These are phyloP conservation scores for Charadrius vociferus DNA, from an alignment of 2,113 vertebrate genomes.

Conservation along the genomic window DNA sequence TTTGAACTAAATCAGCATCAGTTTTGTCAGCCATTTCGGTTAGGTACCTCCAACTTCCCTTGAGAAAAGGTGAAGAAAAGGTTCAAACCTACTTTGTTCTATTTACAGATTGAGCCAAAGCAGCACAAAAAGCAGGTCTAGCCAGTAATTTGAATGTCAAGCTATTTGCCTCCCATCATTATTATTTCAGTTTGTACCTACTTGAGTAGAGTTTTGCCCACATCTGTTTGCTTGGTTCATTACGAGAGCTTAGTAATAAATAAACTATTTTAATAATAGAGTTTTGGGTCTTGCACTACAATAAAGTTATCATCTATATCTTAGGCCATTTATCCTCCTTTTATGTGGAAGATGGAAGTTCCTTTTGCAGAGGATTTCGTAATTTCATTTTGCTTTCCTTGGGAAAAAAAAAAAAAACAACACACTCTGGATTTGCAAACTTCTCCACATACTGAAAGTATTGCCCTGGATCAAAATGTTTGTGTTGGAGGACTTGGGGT, in stretches of 20 bases:
- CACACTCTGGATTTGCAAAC: not conserved
- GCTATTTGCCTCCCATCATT: not conserved
- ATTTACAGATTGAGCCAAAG: not conserved
- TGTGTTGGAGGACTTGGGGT: not conserved
- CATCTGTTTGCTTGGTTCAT: conserved; percentile 12
- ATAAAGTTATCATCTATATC: conserved; percentile 12
- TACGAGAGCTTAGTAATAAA: conserved; percentile 26
- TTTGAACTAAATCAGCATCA: not conserved
- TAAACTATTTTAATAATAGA: conserved; percentile 9
- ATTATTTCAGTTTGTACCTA: not conserved
- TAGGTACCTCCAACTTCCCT: not conserved
- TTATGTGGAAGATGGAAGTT: conserved; percentile 4
- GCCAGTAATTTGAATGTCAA: not conserved
- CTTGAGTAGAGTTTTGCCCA: conserved; percentile 8
- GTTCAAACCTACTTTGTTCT: not conserved
- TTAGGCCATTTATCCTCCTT: conserved; percentile 38
- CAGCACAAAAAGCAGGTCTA: conserved; percentile 4
- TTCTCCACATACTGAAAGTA: not conserved
- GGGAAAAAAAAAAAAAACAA: not conserved
- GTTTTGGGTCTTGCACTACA: not conserved
- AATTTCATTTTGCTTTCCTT: not conserved
- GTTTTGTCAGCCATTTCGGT: not conserved
- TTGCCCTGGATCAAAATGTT: not conserved
- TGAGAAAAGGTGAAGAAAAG: not conserved
- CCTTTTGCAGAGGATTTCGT: not conserved